Evolutionary conservation across 1,140 invertebrate species (phyloP).

Genomic region (Radopholus similis): DNA sequence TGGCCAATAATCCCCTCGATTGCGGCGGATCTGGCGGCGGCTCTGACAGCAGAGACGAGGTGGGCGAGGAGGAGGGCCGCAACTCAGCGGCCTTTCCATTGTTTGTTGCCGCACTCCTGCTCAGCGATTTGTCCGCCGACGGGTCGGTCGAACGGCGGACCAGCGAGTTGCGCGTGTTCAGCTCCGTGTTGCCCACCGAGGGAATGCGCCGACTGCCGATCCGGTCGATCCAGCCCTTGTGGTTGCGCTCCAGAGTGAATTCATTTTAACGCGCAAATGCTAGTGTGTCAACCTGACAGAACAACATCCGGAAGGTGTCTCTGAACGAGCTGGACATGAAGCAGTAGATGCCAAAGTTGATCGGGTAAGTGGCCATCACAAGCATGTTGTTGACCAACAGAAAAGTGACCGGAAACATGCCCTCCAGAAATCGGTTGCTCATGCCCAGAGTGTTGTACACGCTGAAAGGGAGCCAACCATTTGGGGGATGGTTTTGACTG

Average conservation of each 20-base stretch:
- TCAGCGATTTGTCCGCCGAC: not conserved
- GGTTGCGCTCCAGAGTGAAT: not conserved
- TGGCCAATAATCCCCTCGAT: not conserved
- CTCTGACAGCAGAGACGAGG: not conserved
- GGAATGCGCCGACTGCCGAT: not conserved
- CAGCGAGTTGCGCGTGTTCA: not conserved
- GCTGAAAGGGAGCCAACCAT: not conserved
- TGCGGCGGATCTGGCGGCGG: not conserved
- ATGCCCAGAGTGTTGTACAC: constrained; percentile 54
- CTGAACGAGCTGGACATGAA: constrained; percentile 88
- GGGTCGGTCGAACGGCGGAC: constrained; percentile 19
- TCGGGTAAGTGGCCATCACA: constrained; percentile 80
- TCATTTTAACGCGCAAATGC: too few relatives aligned
- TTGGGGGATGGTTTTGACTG: constrained; percentile 63
- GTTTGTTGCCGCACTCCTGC: not conserved
- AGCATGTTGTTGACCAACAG: constrained; percentile 83
- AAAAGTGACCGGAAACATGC: constrained; percentile 72
- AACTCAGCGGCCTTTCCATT: too few relatives aligned
- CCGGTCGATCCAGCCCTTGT: not conserved
- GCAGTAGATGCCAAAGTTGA: constrained; percentile 92
- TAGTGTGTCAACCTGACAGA: constrained; percentile 60
- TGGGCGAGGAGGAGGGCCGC: not conserved
- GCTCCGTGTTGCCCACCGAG: not conserved
- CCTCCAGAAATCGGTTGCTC: constrained; percentile 67
- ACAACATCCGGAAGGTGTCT: constrained; percentile 85